Evolutionary conservation across 2,113 vertebrate species (phyloP).

Genomic region (Polyodon spathula): DNA sequence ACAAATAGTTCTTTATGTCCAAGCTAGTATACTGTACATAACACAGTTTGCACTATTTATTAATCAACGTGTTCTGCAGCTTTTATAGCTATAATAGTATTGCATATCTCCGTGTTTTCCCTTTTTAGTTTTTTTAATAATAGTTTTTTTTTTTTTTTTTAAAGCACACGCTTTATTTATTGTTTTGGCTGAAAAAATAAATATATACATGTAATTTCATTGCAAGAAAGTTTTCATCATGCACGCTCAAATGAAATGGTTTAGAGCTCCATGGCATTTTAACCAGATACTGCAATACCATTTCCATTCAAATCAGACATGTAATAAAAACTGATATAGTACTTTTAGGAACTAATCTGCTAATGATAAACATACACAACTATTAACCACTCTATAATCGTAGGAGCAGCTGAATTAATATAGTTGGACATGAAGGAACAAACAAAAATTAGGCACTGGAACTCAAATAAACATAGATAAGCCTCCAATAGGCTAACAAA

Average conservation of each 20-base stretch:
- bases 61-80: no score
- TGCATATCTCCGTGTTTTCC: no score
- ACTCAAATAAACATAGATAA: background rate
- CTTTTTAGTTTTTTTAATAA: background rate
- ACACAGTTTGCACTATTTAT: no score
- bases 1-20: no score
- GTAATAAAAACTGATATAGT: no score
- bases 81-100: no score
- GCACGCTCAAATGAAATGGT: constrained; percentile 16
- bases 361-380: background rate
- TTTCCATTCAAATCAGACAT: constrained; percentile 12
- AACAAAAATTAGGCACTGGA: background rate
- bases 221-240: constrained; percentile 21
- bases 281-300: constrained; percentile 11
- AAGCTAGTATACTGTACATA: no score
- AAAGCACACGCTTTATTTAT: constrained; percentile 15
- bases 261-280: constrained; percentile 18
- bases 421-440: background rate
- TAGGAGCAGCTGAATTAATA: no score
- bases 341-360: background rate
- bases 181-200: constrained; percentile 18
- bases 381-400: background rate
- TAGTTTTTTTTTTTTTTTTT: background rate
- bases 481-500: background rate
- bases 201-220: constrained; percentile 35